Base-by-base conservation (phyloP, 2,797 vertebrate species). In the Lagorchestes hirsutus region DNA sequence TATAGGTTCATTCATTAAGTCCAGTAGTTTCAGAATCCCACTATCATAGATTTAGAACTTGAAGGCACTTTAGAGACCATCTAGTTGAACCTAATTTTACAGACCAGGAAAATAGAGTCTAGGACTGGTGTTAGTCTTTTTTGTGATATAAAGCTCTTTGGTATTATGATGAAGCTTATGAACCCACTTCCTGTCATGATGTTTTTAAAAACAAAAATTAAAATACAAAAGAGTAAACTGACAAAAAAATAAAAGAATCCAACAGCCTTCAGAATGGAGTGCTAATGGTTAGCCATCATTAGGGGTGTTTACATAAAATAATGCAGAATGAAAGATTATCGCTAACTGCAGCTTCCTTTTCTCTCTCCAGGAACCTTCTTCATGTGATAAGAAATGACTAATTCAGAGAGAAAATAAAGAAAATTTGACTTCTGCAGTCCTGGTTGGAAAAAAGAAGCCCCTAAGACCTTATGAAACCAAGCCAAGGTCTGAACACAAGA, bases 381-480 rank as follows among this genome's bases (percentile, higher is more conserved):
- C 74, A 46, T 96, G 52, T 52, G 94, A 90, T 95, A 54, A 91
- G 3, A 34, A 54, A 46, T 90, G 50, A 93, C 52, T 58, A 55
- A 92, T 5, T 91, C 54, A 93, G 46, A 54, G 67, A 90, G 50
- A 93, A 29, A 95, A 56, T 0, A 91, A 90, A 93, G 91, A 95
- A 96, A 87, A 95, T 0, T 58, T 92, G 93, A 96, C 93, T 93
- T 94, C 91, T 55, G 62, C 56, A 82, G 55, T 97, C 96, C 95
- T 93, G 92, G 55, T 62, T 97, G 93, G 82, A 97, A 98, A 96
- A 50, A 46, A 96, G 90, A 94, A 96, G 90, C 90, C 27, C 28
- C 3, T 50, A 91, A 22, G 11, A 90, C 93, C 92, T 87, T 74
- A 18, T 90, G 93, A 92, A 52, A 90, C 90, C 91, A 93, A 93